Conservation (phyloP, 1,140 invertebrate species). For the Procambarus virginalis region DNA sequence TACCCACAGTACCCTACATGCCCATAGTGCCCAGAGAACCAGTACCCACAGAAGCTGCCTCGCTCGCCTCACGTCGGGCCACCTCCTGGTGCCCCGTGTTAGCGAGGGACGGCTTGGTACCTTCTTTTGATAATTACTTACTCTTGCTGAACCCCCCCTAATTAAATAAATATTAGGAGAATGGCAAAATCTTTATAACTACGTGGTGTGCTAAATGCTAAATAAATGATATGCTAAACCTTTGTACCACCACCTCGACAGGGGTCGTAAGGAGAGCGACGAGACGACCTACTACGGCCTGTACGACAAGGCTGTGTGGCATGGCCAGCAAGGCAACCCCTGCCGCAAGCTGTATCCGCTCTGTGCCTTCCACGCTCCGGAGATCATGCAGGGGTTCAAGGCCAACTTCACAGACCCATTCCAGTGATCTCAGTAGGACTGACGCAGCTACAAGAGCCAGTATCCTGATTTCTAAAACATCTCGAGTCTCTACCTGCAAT, state of each 20-base stretch:
- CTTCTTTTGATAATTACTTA: no score
- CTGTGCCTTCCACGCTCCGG: background rate
- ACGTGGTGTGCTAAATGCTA: background rate
- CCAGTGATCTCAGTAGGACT: background rate
- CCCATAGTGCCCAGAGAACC: no score
- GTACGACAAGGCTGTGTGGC: slow-evolving; percentile 58
- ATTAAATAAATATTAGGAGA: background rate
- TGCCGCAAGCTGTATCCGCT: slow-evolving; percentile 45
- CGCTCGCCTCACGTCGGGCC: no score
- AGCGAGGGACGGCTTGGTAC: no score
- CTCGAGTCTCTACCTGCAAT: background rate
- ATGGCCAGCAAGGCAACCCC: slow-evolving; percentile 41
- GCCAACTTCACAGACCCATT: background rate
- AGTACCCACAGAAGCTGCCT: no score
- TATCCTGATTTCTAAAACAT: background rate
- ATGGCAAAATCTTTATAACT: background rate
- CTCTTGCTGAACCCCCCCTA: background rate
- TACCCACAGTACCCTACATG: no score
- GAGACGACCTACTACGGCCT: slow-evolving; percentile 38
- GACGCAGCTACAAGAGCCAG: background rate
- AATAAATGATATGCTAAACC: no score
- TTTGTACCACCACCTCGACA: background rate
- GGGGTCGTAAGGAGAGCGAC: slow-evolving; percentile 48
- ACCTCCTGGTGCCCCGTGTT: no score
- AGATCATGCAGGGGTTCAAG: slow-evolving; percentile 5